Evolutionary conservation across 2,797 vertebrate genomes (phyloP), one percentile per base, ranked within the genome.

Genomic region (Leuciscus waleckii): DNA sequence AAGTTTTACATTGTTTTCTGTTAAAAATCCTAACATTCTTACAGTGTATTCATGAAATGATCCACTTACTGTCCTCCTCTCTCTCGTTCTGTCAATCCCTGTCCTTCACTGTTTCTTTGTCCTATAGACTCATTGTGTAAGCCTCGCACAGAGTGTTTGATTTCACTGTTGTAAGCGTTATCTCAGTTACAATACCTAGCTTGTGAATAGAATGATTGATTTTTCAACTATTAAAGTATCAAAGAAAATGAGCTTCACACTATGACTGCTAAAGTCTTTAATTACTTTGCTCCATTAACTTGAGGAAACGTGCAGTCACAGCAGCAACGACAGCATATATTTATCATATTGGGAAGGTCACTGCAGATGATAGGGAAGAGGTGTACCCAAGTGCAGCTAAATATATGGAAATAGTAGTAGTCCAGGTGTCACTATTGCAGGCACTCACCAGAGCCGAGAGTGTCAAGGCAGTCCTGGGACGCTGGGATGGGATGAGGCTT

Each of bases 391-490:
- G 58, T 54, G 61, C 35, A 79, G 29, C 49, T 43, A 70, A 61
- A 77, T 58, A 43, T 54, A 35, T 7, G 26, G n/a, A 67, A 83
- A 67, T 13, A 68, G 11, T 56, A 54, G n/a, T 7, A 63, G 41
- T 49, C 32, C 19, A 23, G 37, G 35, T 76, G 78, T 67, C n/a
- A 58, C 3, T 71, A 17, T 32, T 49, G 35, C 23, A 63, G 14
- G 49, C 26, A 26, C 92, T 71, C 94, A 99, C 98, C 97, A 94
- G 94, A 95, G 90, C 94, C 95, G 71, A 99, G 95, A 0, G 92
- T 96, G 89, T 95, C 94, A 88, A 97, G 93, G 89, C 98, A 99
- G 88, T 97, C 95, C 78, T 95, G 92, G 49, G 96, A 98, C 94
- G 98, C 93, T 1, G 97, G 95, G 49, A 95, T 43, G 35, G 96